Base-by-base conservation (phyloP, 2,888 invertebrate species). In the Drosophila pseudotalamancana region DNA sequence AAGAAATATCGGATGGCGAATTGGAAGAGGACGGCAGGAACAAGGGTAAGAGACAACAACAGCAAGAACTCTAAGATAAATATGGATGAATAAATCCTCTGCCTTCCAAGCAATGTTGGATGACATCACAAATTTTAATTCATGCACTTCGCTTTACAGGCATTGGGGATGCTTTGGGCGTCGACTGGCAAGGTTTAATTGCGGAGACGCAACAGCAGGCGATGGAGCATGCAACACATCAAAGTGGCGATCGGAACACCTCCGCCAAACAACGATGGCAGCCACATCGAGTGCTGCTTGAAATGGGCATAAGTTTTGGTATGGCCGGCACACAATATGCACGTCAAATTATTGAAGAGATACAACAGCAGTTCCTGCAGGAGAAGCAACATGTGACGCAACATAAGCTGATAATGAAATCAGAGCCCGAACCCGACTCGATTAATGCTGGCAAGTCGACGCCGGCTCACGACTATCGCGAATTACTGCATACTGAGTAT, bases 151-250 rank as follows among this genome's bases (percentile, higher is more conserved):
- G 11, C 48, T 71, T 48, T 32, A 1, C 60, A 90, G 90, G 90
- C 61, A 93, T 97, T 66, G 97, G 97, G 4, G 97, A 98, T 91
- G 97, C 97, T n/a, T 92, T 98, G 23, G 97, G 97, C n/a, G 97
- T 98, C 1, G 97, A 98, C 91, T 98, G 98, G 98, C 96, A 97
- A 9, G 97, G 97, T 89, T 92, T 98, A 40, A 95, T 97, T 0
- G 95, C 95, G 2, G 96, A 97, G 91, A 95, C 96, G 4, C 92
- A 93, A 35, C 82, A 81, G 29, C 74, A 89, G 56, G 84, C 89
- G 3, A 74, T 77, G 5, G 84, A 86, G 19, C 78, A 72, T 66
- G 77, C 82, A 4, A 73, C 73, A 0, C 78, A 87, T 1, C 92
- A 91, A 74, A 77, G 77, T 31, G 81, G 48, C 3, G 90, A 90